These are phyloP conservation scores for Naso thynnoides DNA, from an alignment of 2,797 vertebrate genomes.

Conservation along the genomic window DNA sequence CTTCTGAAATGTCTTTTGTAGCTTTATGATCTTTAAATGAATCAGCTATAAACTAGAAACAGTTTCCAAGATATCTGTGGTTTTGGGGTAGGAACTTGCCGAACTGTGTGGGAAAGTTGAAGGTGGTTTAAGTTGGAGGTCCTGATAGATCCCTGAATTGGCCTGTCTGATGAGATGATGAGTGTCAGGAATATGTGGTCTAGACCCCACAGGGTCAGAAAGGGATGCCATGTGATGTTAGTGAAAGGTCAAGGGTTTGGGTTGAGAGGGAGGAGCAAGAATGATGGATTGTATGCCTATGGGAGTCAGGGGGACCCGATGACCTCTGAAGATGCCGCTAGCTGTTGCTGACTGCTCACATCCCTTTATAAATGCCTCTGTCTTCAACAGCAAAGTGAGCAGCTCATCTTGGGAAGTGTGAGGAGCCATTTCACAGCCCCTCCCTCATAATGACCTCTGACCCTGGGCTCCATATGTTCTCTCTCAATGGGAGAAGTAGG, in stretches of 20 bases:
- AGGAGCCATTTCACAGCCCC: slow-evolving; percentile 32
- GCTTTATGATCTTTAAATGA: neutral
- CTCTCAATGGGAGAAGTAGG: slow-evolving; percentile 19
- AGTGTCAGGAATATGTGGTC: slow-evolving; percentile 1
- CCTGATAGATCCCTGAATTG: neutral
- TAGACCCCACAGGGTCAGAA: neutral
- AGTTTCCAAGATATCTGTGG: neutral
- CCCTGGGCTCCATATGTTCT: slow-evolving; percentile 61
- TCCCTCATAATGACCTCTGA: slow-evolving; percentile 44
- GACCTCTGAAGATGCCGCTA: slow-evolving; percentile 20
- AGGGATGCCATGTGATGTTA: slow-evolving; percentile 5
- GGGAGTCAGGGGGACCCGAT: neutral
- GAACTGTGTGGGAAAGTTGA: neutral
- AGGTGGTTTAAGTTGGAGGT: slow-evolving; percentile 1
- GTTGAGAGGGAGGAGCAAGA: neutral
- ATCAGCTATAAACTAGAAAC: neutral
- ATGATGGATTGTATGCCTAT: slow-evolving; percentile 39
- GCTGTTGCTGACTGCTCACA: slow-evolving; percentile 22
- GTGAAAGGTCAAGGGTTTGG: slow-evolving; percentile 19
- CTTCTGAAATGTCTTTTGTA: neutral
- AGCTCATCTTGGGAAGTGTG: slow-evolving; percentile 20
- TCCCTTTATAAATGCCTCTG: neutral
- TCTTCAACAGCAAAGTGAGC: slow-evolving; percentile 39
- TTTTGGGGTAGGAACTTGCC: neutral
- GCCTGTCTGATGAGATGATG: slow-evolving; percentile 2